A percentile compares a stretch with the other conserved stretches of the same genome.
phyloP scores from a whole-genome alignment of 2,888 invertebrate species.

The Drosophila suboccidentalis region DNA sequence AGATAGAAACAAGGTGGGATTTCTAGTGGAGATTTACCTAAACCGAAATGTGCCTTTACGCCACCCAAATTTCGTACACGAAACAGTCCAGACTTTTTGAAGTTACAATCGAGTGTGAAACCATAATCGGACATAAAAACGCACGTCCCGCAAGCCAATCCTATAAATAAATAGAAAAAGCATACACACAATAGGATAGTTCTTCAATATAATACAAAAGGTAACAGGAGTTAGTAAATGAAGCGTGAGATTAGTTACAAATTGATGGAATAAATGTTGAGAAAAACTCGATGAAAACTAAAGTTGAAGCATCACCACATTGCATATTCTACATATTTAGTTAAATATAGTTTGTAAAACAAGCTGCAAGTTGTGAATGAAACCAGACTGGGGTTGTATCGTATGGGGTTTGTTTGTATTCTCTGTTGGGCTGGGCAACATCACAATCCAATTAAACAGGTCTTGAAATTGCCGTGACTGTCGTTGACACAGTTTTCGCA shows the following conservation, averaged over 20 bases:
- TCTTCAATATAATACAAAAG: conserved; percentile 67
- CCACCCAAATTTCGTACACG: conserved; percentile 96
- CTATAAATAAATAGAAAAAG: conserved; percentile 86
- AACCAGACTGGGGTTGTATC: conserved; percentile 1
- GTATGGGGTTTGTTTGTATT: neutral
- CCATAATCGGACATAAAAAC: conserved; percentile 96
- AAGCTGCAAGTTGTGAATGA: conserved; percentile 10
- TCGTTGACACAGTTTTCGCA: conserved; percentile 59
- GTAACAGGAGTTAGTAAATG: conserved; percentile 41
- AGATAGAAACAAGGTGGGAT: conserved; percentile 1
- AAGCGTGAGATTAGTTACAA: conserved; percentile 28
- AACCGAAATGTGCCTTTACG: conserved; percentile 94
- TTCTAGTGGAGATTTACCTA: conserved; percentile 88
- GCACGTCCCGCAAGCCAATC: conserved; percentile 91
- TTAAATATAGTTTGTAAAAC: conserved; percentile 7
- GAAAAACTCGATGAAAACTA: neutral
- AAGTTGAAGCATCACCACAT: neutral
- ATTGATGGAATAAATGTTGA: neutral
- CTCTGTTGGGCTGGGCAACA: conserved; percentile 37
- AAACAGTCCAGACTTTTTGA: conserved; percentile 96
- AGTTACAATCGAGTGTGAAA: conserved; percentile 95
- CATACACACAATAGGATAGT: conserved; percentile 83
- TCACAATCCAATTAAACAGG: conserved; percentile 35
- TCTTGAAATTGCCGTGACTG: conserved; percentile 51
- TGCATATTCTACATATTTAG: neutral